Evolutionary conservation across 2,888 invertebrate species (phyloP), one percentile per base, ranked within the genome.

Genomic region (Ypsolopha sequella): DNA sequence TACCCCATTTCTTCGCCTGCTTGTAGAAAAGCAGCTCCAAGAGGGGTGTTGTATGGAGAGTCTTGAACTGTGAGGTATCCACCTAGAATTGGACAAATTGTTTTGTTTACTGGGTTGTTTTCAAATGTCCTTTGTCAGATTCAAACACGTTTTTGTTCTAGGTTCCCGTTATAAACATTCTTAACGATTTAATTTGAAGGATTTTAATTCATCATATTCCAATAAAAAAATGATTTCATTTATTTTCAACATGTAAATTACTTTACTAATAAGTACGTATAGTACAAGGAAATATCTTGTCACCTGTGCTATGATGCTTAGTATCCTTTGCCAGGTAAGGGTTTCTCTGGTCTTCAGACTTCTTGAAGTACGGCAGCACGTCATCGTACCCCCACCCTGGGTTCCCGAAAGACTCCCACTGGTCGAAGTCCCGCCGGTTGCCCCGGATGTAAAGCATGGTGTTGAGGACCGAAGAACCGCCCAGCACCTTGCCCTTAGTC

Each of bases 1-100:
- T 96, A 96, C 33, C 96, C 96, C 93, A 95, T 93, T 75, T 96
- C 96, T 70, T 95, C 92, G n/a, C 93, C 96, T 0, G 95, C 96
- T 84, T 96, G 93, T 0, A 96, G 76, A 62, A 96, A 94, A 0
- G 95, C 95, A 0, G 92, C 89, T 0, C 95, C 95, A 39, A 96
- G 76, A 0, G 96, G 96, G 0, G 95, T 95, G 66, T 92, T 90
- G 81, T 91, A 94, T 0, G 94, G 93, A 0, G 91, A 78, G 62
- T 94, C 93, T 79, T 94, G 93, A 0, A 94, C 90, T 0, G 94
- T 93, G 54, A 92, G 77, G 63, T 91, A 93, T 7, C 94, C 94
- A 35, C 94, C 94, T 92, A 76, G 47, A 87, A 82, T 55, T 43
- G 43, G 14, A n/a, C 6, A 14, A 41, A 51, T 24, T 24, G 24